These are phyloP conservation scores for Lutraria lutraria DNA, from an alignment of 2,888 invertebrate genomes.

Conservation along the genomic window DNA sequence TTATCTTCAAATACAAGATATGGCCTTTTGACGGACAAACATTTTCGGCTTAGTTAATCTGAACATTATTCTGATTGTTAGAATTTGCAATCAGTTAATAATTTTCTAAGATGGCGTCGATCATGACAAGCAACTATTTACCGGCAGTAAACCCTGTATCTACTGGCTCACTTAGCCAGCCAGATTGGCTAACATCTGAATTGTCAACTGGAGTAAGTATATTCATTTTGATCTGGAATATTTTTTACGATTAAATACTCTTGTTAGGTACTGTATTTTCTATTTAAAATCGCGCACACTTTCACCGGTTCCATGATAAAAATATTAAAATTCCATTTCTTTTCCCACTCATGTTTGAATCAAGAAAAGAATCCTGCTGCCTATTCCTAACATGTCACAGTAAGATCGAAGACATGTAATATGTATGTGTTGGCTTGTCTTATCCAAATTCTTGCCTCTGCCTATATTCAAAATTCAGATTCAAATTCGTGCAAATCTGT, in stretches of 20 bases:
- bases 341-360: too few species aligned
- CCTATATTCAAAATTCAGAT: too few species aligned
- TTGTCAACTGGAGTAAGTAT: conserved; percentile 79
- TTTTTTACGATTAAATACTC: background rate
- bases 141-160: conserved; percentile 64
- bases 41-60: background rate
- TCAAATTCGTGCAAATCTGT: too few species aligned
- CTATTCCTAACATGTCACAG: too few species aligned
- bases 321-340: too few species aligned
- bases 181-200: conserved; percentile 78
- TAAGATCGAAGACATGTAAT: too few species aligned
- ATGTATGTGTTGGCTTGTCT: too few species aligned
- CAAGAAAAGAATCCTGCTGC: too few species aligned
- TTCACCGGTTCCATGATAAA: background rate
- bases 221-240: background rate
- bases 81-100: background rate
- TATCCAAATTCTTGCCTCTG: too few species aligned
- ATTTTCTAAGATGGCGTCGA: conserved; percentile 61
- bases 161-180: conserved; percentile 63
- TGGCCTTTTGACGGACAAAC: background rate
- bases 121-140: conserved; percentile 72
- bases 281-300: background rate
- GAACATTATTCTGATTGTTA: background rate
- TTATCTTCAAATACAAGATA: background rate
- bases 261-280: background rate